Conservation (phyloP, 2,797 vertebrate species). For the Chelon labrosus region DNA sequence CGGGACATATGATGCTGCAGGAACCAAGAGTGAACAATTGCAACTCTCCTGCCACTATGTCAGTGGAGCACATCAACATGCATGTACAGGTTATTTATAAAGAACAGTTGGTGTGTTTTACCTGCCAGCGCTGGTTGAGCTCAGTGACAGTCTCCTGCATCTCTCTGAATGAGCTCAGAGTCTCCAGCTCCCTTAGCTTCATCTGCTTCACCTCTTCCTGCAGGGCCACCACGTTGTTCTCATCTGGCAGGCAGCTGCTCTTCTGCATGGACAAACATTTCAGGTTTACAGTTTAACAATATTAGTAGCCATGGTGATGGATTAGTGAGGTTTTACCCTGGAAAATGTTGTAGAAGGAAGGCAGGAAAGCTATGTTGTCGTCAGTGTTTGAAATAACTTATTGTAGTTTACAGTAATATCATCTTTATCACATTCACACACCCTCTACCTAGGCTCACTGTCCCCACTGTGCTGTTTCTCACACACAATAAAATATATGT, state of each 20-base stretch:
- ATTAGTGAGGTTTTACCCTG: too few species aligned
- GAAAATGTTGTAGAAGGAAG: too few species aligned
- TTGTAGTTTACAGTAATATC: neutral
- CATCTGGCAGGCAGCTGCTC: slow-evolving; percentile 91
- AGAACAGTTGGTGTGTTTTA: slow-evolving; percentile 54
- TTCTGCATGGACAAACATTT: slow-evolving; percentile 76
- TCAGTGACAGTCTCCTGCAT: slow-evolving; percentile 92
- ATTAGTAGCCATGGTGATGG: too few species aligned
- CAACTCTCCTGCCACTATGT: neutral
- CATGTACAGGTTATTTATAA: neutral
- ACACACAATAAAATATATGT: neutral
- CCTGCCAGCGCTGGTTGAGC: slow-evolving; percentile 95
- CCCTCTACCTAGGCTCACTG: neutral
- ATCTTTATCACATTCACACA: slow-evolving; percentile 12
- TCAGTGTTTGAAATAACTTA: too few species aligned
- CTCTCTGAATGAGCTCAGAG: slow-evolving; percentile 88
- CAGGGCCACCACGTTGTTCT: slow-evolving; percentile 90
- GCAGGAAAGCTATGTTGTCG: slow-evolving; percentile 17
- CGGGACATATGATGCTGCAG: slow-evolving; percentile 88
- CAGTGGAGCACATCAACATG: neutral
- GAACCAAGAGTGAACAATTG: slow-evolving; percentile 9
- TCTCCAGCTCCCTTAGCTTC: slow-evolving; percentile 92
- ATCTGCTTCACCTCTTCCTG: slow-evolving; percentile 95
- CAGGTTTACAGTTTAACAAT: neutral
- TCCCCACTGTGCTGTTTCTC: slow-evolving; percentile 12